phyloP scores from a whole-genome alignment of 2,888 invertebrate genomes.

The Lepidochrysops patricia region DNA sequence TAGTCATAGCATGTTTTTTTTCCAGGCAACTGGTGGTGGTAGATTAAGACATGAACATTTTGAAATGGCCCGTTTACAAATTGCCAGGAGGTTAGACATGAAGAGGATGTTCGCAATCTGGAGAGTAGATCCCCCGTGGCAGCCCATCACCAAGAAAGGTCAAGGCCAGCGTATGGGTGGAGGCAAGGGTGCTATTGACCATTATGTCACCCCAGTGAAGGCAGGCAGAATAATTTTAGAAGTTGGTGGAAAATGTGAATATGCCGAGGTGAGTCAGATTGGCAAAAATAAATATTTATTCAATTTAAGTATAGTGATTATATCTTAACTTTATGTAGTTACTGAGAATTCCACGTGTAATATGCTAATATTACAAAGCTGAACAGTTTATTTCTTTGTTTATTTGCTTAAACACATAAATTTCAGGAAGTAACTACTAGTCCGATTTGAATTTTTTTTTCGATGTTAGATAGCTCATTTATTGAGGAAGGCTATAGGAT shows the following conservation, averaged over 20 bases:
- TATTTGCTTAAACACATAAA: too few relatives aligned
- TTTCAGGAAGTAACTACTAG: too few relatives aligned
- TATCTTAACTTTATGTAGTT: too few relatives aligned
- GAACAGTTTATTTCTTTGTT: too few relatives aligned
- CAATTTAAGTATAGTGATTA: conserved; percentile 7
- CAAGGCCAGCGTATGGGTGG: conserved; percentile 96
- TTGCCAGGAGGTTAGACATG: conserved; percentile 86
- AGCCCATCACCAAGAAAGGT: conserved; percentile 91
- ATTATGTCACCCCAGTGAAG: conserved; percentile 95
- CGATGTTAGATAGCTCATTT: too few relatives aligned
- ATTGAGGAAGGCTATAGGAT: too few relatives aligned
- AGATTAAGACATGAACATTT: conserved; percentile 86
- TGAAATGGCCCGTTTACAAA: conserved; percentile 88
- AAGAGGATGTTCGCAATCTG: conserved; percentile 94
- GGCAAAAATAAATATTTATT: neutral
- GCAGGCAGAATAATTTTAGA: conserved; percentile 93
- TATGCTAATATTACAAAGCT: too few relatives aligned
- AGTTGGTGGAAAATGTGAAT: conserved; percentile 93
- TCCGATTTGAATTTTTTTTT: too few relatives aligned
- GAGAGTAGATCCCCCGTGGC: conserved; percentile 97
- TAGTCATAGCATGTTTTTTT: too few relatives aligned
- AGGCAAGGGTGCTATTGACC: conserved; percentile 95
- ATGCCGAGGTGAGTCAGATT: conserved; percentile 77
- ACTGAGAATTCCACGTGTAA: too few relatives aligned
- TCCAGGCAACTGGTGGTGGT: conserved; percentile 88